phyloP scores from a whole-genome alignment of 2,888 invertebrate genomes.

The Ryuthela nishihirai region DNA sequence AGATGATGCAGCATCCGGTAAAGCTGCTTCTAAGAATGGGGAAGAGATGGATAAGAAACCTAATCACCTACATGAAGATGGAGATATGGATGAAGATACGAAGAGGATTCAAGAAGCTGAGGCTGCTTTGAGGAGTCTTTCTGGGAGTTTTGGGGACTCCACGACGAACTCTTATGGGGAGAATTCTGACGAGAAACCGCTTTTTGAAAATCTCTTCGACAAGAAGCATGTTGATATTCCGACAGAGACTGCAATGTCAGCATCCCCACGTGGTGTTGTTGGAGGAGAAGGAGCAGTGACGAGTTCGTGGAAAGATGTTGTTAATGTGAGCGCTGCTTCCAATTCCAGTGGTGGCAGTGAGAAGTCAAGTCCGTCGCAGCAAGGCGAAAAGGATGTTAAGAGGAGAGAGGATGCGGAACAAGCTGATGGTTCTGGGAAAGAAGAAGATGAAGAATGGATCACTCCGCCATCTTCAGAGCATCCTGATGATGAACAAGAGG shows the following conservation, averaged over 20 bases:
- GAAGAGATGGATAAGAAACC: no score
- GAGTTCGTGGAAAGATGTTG: conserved; percentile 40
- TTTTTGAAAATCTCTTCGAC: conserved; percentile 42
- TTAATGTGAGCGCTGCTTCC: conserved; percentile 35
- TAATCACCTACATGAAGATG: no score
- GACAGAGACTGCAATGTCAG: not conserved
- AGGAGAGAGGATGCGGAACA: conserved; percentile 1
- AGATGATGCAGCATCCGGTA: no score
- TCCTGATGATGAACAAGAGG: no score
- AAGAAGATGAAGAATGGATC: no score
- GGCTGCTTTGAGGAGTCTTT: conserved; percentile 78
- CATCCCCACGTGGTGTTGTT: not conserved
- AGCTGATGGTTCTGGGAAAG: no score
- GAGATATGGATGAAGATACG: conserved; percentile 63
- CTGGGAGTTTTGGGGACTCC: conserved; percentile 68
- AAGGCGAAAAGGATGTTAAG: not conserved
- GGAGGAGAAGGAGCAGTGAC: conserved; percentile 26
- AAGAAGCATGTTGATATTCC: conserved; percentile 31
- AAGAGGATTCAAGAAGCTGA: conserved; percentile 81
- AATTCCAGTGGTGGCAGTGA: conserved; percentile 24
- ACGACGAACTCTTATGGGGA: conserved; percentile 14
- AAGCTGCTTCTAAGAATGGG: no score
- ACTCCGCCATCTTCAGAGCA: no score
- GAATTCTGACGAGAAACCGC: conserved; percentile 50
- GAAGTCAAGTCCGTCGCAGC: conserved; percentile 20